A percentile compares a stretch with the other conserved stretches of the same genome.
phyloP scores from a whole-genome alignment of 2,113 vertebrate species.

The Cyphomyrus discorhynchus region DNA sequence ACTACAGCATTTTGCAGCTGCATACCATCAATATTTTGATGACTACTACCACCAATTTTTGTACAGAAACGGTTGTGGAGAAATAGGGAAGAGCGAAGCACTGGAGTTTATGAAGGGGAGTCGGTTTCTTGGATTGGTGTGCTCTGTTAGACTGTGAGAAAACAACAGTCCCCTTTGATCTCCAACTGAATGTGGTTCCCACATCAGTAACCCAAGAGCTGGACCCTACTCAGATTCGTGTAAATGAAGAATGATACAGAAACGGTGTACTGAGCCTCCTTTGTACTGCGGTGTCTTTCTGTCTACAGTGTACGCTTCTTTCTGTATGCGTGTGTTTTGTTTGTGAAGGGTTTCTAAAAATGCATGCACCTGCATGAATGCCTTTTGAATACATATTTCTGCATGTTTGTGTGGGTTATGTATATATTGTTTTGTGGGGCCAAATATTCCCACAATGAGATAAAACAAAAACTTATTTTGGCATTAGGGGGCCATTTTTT shows the following conservation, averaged over 20 bases:
- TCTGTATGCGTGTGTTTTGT: not conserved
- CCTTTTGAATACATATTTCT: not conserved
- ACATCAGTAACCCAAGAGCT: constrained; percentile 9
- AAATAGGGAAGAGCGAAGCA: not conserved
- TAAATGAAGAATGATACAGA: not conserved
- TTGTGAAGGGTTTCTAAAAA: not conserved
- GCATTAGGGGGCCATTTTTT: not conserved
- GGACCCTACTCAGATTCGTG: constrained; percentile 3
- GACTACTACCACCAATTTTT: not conserved
- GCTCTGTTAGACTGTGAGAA: not conserved
- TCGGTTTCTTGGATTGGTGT: not conserved
- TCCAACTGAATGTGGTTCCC: not conserved
- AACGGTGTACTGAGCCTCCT: not conserved
- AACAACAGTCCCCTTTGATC: constrained; percentile 7
- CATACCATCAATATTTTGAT: not conserved
- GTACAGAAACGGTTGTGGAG: not conserved
- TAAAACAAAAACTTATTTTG: not conserved
- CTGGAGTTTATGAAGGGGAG: not conserved
- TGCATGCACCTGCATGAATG: not conserved
- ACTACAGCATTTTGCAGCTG: not conserved
- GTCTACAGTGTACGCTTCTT: not conserved
- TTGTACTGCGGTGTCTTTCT: not conserved
- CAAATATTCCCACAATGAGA: not conserved
- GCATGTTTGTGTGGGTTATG: not conserved
- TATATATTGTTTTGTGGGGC: not conserved